A percentile compares a stretch with the other conserved stretches of the same genome.
Conservation (phyloP, 30 jellyfish, hydroid and myxozoan genomes). For the Turritopsis rubra region DNA sequence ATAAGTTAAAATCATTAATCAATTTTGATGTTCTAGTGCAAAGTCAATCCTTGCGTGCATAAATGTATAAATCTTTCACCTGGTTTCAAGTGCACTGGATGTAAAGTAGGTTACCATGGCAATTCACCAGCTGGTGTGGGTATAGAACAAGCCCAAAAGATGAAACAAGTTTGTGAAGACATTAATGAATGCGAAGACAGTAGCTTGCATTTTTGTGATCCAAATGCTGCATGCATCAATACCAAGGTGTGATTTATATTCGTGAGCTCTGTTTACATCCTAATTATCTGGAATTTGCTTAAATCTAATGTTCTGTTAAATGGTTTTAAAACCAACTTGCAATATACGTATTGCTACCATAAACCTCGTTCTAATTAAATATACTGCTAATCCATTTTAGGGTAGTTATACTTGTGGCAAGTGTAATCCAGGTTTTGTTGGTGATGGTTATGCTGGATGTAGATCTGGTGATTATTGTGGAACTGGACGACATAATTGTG, state of each 20-base stretch:
- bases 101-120: constrained; percentile 90
- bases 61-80: constrained; percentile 73
- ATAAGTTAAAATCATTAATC: too few relatives aligned
- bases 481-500: constrained; percentile 33
- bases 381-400: constrained; percentile 34
- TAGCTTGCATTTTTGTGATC: constrained; percentile 62
- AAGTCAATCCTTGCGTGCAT: constrained; percentile 18
- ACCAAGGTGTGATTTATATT: constrained; percentile 52
- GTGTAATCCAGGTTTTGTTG: constrained; percentile 93
- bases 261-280: too few relatives aligned
- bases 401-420: constrained; percentile 86
- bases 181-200: constrained; percentile 67
- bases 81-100: constrained; percentile 89
- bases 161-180: constrained; percentile 72
- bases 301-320: background rate
- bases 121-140: constrained; percentile 95
- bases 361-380: too few relatives aligned
- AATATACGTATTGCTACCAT: background rate
- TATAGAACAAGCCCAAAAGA: constrained; percentile 49
- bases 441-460: constrained; percentile 93
- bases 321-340: background rate
- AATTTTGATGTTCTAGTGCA: constrained; percentile 30
- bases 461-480: constrained; percentile 84
- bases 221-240: constrained; percentile 72
- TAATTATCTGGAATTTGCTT: too few relatives aligned